Base-by-base conservation (phyloP, 2,888 invertebrate species). In the Bugulina stolonifera region DNA sequence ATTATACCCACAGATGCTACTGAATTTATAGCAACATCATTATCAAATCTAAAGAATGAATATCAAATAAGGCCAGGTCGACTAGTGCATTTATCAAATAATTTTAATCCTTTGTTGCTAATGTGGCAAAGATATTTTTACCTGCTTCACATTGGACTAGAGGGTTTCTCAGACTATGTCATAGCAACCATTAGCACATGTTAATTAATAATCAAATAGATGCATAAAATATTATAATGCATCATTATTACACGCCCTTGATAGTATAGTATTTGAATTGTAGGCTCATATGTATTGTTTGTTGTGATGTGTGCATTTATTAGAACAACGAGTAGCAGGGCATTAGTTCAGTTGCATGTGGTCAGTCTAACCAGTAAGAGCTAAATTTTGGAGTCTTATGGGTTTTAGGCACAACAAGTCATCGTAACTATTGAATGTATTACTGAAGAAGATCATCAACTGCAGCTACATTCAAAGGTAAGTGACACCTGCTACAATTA, bases 331-430 rank as follows among this genome's bases (percentile, higher is more conserved):
- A 27, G 22, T n/a, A 14, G 14, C n/a, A 27, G 18, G 64, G 27
- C 29, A 32, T 10, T 27, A 25, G 32, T 18, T 64, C 64, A 64
- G 64, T 64, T 25, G 64, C 27, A 27, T 64, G 64, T 64, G 64
- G 64, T 64, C 64, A 64, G 32, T 64, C 25, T 32, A 64, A 64
- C 64, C 64, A 64, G 64, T 14, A 64, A 32, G 64, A 34, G 29
- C 25, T 64, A 14, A 27, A 5, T 25, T 27, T 64, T 32, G 64
- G 64, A 64, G 64, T 22, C 27, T 32, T 22, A 25, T 64, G 27
- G 64, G 22, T 64, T 64, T 32, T 64, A 32, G 64, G 22, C 64
- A 64, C 3, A 57, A 57, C 22, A 5, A 64, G 32, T 43, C 43
- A 43, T 18, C n/a, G n/a, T n/a, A n/a, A n/a, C n/a, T n/a, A n/a